phyloP scores from a whole-genome alignment of 2,797 vertebrate genomes.

The Scolopax rusticola region DNA sequence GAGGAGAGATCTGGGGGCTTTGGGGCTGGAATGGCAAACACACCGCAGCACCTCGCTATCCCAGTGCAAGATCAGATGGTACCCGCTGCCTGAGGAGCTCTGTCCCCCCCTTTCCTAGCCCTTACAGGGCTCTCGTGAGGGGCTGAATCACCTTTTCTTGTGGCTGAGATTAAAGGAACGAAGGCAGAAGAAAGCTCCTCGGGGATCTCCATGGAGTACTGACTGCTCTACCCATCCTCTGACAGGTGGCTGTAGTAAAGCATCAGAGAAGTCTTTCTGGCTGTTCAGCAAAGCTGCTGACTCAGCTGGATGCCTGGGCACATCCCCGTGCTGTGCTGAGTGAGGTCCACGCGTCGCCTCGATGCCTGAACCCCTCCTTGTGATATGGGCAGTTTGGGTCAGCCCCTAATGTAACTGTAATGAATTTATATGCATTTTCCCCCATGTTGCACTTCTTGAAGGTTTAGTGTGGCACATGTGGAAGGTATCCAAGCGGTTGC shows the following conservation, averaged over 20 bases:
- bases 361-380: neutral
- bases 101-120: neutral
- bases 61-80: fast-evolving
- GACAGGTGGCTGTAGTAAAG: constrained; percentile 56
- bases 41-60: fast-evolving
- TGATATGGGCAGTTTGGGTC: neutral
- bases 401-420: neutral
- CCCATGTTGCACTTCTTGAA: neutral
- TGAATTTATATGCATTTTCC: neutral
- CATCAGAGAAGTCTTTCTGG: neutral
- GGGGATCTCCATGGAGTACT: neutral
- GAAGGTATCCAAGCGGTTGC: neutral
- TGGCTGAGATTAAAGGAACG: neutral
- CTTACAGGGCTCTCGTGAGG: fast-evolving
- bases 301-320: neutral
- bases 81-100: neutral
- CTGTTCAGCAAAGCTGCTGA: neutral
- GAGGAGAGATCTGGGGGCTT: neutral
- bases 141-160: neutral
- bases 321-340: neutral
- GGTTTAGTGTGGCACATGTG: neutral
- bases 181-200: neutral
- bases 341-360: neutral
- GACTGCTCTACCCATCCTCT: constrained; percentile 25
- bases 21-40: fast-evolving